Evolutionary conservation across 53 echinoderm and acorn worm species (phyloP), one percentile per base, ranked within the genome.

Genomic region (Henricia sp.): DNA sequence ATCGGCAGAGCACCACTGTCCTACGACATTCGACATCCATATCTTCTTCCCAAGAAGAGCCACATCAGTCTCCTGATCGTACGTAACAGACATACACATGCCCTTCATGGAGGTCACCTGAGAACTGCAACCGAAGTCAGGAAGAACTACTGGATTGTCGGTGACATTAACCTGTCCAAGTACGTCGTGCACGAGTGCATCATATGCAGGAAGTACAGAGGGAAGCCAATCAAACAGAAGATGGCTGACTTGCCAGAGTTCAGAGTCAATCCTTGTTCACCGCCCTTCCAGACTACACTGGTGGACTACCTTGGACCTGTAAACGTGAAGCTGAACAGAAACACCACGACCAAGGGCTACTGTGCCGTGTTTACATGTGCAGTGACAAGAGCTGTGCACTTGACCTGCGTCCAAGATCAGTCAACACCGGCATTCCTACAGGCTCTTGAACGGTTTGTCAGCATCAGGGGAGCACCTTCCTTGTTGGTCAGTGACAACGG

Each of bases 241-340:
- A 93, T 93, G 90, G 90, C 93, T 12, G 90, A 93, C 71, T 39
- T 91, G 38, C 89, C 86, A 82, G 89, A 82, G 8, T 91, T 87
- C 77, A 56, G 88, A 46, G 77, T 89, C 37, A 88, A 23, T n/a
- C 87, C 91, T 23, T 91, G 91, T 21, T 37, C 89, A 40, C 86
- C 92, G 0, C 86, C 86, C 4, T 89, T 92, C 70, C 66, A 86
- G 67, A 86, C 92, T 1, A 92, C 92, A 28, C 73, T 93, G 21
- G 93, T 92, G 21, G 92, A 87, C 64, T 87, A 91, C 82, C 83
- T 91, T n/a, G 92, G 92, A 5, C 92, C 88, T 16, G 71, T 88
- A 20, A 92, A 71, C 35, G 88, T 88, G 54, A 91, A 91, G 29
- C 60, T 88, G 42, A 92, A 85, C 64, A 64, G 76, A 27, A 67